A percentile compares a stretch with the other conserved stretches of the same genome.
Conservation (phyloP, 2,113 vertebrate species). For the Amblyornis subalaris region DNA sequence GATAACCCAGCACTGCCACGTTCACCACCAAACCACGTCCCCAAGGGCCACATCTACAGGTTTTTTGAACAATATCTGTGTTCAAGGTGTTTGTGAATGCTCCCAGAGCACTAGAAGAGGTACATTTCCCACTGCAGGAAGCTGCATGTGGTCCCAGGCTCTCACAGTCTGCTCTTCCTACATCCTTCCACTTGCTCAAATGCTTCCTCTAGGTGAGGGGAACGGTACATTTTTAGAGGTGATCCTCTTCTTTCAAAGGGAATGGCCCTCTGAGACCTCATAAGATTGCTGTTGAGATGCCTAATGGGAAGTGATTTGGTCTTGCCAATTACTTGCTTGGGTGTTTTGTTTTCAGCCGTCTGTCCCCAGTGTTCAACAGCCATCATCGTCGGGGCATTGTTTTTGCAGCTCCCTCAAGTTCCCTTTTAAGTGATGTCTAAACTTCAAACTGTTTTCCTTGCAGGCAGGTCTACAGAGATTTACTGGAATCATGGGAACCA, state of each 20-base stretch:
- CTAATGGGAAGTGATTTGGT: neutral
- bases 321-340: neutral
- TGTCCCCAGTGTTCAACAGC: neutral
- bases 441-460: neutral
- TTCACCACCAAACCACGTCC: neutral
- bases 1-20: neutral
- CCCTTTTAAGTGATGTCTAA: neutral
- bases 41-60: neutral
- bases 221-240: neutral
- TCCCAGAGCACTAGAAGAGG: neutral
- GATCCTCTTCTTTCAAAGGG: neutral
- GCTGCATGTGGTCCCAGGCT: neutral
- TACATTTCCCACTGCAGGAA: neutral
- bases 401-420: neutral
- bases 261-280: neutral
- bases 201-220: fast-evolving
- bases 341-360: neutral
- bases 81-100: neutral
- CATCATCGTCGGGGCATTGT: fast-evolving
- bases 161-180: neutral
- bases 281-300: neutral
- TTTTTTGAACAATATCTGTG: neutral
- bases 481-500: constrained; percentile 9
- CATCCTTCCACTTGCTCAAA: neutral
- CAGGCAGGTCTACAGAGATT: neutral